Base-by-base conservation (phyloP, 2,888 invertebrate species). In the Thera britannica region DNA sequence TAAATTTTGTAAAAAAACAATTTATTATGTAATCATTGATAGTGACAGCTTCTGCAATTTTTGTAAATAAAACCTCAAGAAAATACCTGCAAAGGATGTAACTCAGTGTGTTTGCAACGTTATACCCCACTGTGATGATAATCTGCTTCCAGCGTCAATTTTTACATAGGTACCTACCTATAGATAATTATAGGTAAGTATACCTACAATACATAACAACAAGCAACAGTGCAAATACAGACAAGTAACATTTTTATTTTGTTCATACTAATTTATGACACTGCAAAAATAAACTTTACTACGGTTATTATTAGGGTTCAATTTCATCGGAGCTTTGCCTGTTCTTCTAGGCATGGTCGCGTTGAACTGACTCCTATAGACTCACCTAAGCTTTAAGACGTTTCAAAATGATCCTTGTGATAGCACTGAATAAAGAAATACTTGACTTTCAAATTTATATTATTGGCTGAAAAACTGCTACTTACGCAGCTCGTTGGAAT, bases 121-220 rank as follows among this genome's bases (percentile, higher is more conserved):
- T 75, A 83, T 58, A 64, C 72, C 76, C 64, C 75, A 70, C 77
- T 81, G 82, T 85, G 88, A 90, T 90, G 85, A 86, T 90, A 90
- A 93, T 93, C 92, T 86, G 89, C 88, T 88, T 81, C 87, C 80
- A 76, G 80, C 79, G 79, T 78, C 80, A 72, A 72, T 70, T 70
- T 70, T 65, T 71, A 72, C 65, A 69, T 84, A n/a, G n/a, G n/a
- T n/a, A 83, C 80, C 80, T 84, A 83, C 80, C 80, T 80, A 81
- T 75, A 76, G 7, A 7, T 58, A 54, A 68, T 49, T 64, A 76
- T 74, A 2, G 48, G 46, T 41, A 41, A 56, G 35, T 38, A n/a
- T n/a, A 59, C 9, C 11, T 12, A 58, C 64, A 60, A 68, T 74
- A 75, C 51, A 65, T 73, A 68, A 72, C 74, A 58, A 52, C 35